Conservation (phyloP, 2,888 invertebrate species). For the Timema cristinae region DNA sequence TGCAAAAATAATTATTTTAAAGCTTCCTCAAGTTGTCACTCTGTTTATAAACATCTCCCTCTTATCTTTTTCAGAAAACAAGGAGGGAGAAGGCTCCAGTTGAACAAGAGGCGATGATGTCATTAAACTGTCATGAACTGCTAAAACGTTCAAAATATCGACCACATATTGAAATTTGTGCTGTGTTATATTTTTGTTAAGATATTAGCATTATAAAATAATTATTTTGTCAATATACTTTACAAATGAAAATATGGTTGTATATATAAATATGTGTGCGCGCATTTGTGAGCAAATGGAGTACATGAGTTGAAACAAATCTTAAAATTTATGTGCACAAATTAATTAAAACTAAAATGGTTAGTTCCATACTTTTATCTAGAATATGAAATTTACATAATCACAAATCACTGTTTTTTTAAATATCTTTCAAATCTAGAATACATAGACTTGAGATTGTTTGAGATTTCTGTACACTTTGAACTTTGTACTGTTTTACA, state of each 20-base stretch:
- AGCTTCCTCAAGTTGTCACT: too few relatives aligned
- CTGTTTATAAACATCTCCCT: neutral
- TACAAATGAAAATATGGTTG: conserved; percentile 23
- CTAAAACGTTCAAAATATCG: conserved; percentile 27
- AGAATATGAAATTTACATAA: too few relatives aligned
- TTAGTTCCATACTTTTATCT: too few relatives aligned
- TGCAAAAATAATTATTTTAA: too few relatives aligned
- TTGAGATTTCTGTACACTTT: conserved; percentile 5
- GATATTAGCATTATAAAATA: conserved; percentile 32
- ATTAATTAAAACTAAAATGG: neutral
- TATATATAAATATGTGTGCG: conserved; percentile 19
- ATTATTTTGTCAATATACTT: conserved; percentile 29
- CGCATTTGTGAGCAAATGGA: conserved; percentile 13
- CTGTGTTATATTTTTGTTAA: conserved; percentile 35
- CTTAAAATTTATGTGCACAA: conserved; percentile 15
- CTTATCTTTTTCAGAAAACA: conserved; percentile 28
- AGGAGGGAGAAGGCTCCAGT: conserved; percentile 31
- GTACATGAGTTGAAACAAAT: conserved; percentile 10
- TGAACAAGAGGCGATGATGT: conserved; percentile 25
- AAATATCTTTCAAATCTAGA: conserved; percentile 22
- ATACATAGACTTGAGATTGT: conserved; percentile 10
- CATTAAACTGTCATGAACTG: conserved; percentile 18
- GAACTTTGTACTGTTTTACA: conserved; percentile 23
- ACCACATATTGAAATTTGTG: conserved; percentile 33
- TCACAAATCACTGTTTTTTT: neutral